These are phyloP conservation scores for Gorsachius magnificus DNA, from an alignment of 2,797 vertebrate species.

Conservation along the genomic window DNA sequence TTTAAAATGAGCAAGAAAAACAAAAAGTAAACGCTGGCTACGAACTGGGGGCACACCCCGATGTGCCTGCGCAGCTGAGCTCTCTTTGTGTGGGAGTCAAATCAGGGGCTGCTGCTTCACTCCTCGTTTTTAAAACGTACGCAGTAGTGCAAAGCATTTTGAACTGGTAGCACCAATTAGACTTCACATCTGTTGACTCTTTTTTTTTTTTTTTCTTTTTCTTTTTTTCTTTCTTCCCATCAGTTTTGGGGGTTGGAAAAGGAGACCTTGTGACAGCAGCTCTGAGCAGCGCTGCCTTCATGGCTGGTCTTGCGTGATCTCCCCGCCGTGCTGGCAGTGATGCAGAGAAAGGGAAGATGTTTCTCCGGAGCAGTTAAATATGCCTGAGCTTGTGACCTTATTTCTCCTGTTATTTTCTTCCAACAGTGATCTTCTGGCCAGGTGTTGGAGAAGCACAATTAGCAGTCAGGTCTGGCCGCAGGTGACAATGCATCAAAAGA, in stretches of 20 bases:
- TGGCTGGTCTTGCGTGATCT: background rate
- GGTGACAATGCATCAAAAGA: background rate
- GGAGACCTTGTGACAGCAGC: background rate
- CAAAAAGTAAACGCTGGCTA: background rate
- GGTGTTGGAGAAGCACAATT: background rate
- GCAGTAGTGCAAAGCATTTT: background rate
- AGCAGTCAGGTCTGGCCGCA: background rate
- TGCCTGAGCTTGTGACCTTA: background rate
- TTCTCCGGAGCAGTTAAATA: background rate
- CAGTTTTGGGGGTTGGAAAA: background rate
- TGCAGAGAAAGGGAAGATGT: background rate
- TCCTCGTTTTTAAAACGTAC: background rate
- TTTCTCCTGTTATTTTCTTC: background rate
- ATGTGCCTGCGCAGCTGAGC: background rate
- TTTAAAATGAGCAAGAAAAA: background rate
- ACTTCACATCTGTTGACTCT: background rate
- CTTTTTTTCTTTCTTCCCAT: too few relatives aligned
- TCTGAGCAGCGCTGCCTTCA: background rate
- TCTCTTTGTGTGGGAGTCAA: background rate
- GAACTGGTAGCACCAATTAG: background rate
- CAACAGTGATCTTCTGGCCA: background rate
- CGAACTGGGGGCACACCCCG: background rate
- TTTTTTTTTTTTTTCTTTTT: too few relatives aligned
- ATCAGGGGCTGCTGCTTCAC: background rate
- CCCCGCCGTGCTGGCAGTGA: fast-evolving